These are phyloP conservation scores for Drosophila maculinotata DNA, from an alignment of 2,888 invertebrate species.

Conservation along the genomic window DNA sequence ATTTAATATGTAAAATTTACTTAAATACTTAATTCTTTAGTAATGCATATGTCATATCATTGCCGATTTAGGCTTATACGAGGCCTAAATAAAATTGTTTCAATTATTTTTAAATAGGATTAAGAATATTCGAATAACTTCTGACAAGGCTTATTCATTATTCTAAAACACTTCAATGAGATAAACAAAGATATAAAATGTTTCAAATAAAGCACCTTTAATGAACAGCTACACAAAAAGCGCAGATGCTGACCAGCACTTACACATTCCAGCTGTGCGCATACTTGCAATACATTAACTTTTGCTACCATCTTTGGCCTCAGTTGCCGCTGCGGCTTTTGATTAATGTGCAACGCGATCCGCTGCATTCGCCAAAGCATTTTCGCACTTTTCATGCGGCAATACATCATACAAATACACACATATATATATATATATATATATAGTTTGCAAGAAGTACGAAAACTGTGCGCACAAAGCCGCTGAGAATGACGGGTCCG, in stretches of 20 bases:
- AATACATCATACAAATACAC: constrained; percentile 25
- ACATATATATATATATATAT: background rate
- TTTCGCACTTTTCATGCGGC: constrained; percentile 43
- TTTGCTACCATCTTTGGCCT: constrained; percentile 37
- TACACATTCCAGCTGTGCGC: constrained; percentile 16
- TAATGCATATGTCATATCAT: no score
- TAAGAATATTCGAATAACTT: no score
- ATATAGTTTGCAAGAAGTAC: background rate
- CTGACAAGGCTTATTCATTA: no score
- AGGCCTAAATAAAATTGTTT: no score
- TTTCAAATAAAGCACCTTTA: background rate
- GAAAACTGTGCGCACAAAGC: background rate
- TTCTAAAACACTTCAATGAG: no score
- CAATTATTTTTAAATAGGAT: no score
- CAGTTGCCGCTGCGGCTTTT: constrained; percentile 39
- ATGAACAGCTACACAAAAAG: constrained; percentile 12
- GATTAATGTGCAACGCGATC: constrained; percentile 55
- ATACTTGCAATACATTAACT: constrained; percentile 59
- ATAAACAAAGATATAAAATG: no score
- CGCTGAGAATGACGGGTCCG: constrained; percentile 2
- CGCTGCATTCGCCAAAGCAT: constrained; percentile 32
- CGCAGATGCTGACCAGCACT: constrained; percentile 15
- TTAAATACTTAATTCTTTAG: no score
- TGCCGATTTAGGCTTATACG: no score
- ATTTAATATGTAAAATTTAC: no score